Percentiles rank a stretch among this genome's conserved stretches.
Evolutionary conservation across 2,113 vertebrate species (phyloP).

Genomic region (Lasiurus borealis): DNA sequence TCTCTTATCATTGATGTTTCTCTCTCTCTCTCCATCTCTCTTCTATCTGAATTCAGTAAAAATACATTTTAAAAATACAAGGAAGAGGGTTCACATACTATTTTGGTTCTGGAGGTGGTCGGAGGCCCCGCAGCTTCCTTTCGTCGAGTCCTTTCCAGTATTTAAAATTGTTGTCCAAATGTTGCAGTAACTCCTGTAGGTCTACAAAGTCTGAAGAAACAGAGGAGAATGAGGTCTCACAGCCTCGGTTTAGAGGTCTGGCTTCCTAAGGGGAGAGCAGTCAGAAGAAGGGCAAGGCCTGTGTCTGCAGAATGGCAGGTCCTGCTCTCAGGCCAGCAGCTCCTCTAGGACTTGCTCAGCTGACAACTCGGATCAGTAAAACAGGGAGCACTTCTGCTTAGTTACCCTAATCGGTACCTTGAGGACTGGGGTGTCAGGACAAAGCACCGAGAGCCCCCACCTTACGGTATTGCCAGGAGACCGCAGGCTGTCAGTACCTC

Average conservation of each 20-base stretch:
- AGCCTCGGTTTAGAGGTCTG: accelerated
- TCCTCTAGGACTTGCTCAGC: not conserved
- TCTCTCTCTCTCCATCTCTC: no score
- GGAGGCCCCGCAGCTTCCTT: conserved; percentile 92
- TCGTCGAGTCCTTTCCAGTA: conserved; percentile 98
- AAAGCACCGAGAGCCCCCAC: not conserved
- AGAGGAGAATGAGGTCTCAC: not conserved
- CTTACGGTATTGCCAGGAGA: not conserved
- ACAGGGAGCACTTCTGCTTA: not conserved
- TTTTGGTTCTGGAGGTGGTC: conserved; percentile 93
- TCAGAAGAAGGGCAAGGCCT: accelerated
- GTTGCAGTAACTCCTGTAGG: conserved; percentile 97
- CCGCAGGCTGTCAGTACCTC: not conserved
- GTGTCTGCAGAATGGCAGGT: not conserved
- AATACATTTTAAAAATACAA: not conserved
- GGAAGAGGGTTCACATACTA: conserved; percentile 75
- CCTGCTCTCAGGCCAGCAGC: not conserved
- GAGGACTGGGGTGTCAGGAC: not conserved
- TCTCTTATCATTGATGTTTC: no score
- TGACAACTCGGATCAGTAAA: not conserved
- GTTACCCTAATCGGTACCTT: not conserved
- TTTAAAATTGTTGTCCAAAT: conserved; percentile 98
- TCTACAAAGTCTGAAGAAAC: conserved; percentile 92
- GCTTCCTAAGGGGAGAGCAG: not conserved
- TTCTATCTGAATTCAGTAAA: no score